Conservation (phyloP, 2,888 invertebrate species). For the Agrotis clavis region DNA sequence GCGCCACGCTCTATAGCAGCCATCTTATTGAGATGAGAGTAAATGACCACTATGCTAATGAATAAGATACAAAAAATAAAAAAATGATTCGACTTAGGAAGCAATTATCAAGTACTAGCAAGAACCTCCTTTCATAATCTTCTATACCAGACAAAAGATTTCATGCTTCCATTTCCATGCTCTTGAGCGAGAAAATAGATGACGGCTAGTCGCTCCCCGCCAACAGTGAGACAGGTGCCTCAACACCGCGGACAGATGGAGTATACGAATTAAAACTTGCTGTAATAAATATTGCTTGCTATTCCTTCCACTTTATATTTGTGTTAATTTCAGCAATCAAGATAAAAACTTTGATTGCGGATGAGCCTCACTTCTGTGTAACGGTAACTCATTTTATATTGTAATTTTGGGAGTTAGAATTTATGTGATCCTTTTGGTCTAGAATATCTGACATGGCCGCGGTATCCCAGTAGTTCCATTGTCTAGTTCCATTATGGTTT, state of each 20-base stretch:
- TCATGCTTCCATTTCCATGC: too few relatives aligned
- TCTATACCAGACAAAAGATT: too few relatives aligned
- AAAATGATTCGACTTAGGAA: too few relatives aligned
- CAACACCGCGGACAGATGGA: constrained; percentile 47
- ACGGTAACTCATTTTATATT: constrained; percentile 24
- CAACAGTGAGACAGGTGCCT: background rate
- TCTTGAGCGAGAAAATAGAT: background rate
- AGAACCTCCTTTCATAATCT: too few relatives aligned
- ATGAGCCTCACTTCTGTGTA: constrained; percentile 22
- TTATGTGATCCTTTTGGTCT: background rate
- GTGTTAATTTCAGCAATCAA: constrained; percentile 55
- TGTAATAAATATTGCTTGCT: constrained; percentile 58
- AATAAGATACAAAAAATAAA: too few relatives aligned
- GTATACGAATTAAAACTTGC: constrained; percentile 57
- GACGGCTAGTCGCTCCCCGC: background rate
- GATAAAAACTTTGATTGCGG: constrained; percentile 57
- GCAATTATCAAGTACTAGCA: too few relatives aligned
- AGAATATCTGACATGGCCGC: background rate
- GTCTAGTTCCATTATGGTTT: too few relatives aligned
- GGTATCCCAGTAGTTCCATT: too few relatives aligned
- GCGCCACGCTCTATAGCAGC: too few relatives aligned
- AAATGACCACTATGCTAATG: too few relatives aligned
- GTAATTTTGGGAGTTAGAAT: background rate
- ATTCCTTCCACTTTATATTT: constrained; percentile 42
- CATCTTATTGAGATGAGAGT: too few relatives aligned